Evolutionary conservation across 2,113 vertebrate genomes (phyloP).

Genomic region (Ctenomys sociabilis): DNA sequence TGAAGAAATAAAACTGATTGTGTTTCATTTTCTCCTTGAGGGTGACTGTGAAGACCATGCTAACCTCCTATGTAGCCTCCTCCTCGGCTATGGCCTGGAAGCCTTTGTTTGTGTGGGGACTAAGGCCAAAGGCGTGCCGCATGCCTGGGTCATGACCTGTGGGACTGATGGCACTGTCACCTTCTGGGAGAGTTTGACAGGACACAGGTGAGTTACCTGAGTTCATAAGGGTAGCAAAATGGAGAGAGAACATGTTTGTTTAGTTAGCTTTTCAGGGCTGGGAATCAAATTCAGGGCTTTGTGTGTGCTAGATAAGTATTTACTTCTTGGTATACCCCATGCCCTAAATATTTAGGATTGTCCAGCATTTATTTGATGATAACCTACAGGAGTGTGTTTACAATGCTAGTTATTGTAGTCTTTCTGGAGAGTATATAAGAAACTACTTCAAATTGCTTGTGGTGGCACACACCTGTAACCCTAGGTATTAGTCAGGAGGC

Average conservation of each 20-base stretch:
- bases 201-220: conserved; percentile 90
- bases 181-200: conserved; percentile 98
- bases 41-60: conserved; percentile 99
- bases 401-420: conserved; percentile 28
- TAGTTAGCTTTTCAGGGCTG: not conserved
- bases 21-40: conserved; percentile 80
- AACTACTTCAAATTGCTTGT: not conserved
- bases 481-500: not conserved
- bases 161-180: conserved; percentile 93
- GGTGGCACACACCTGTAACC: not conserved
- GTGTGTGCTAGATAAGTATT: no score
- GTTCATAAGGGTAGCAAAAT: conserved; percentile 18
- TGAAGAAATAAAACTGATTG: conserved; percentile 16
- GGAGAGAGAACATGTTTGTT: not conserved
- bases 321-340: not conserved
- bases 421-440: conserved; percentile 30
- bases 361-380: not conserved
- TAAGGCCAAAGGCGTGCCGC: conserved; percentile 92
- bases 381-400: not conserved
- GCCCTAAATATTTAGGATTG: not conserved
- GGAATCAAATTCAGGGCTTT: not conserved
- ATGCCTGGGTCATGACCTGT: conserved; percentile 96
- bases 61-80: conserved; percentile 95
- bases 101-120: conserved; percentile 98
- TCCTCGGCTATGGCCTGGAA: conserved; percentile 96